Percentiles rank a stretch among this genome's conserved stretches.
These are phyloP conservation scores for Anadara kagoshimensis DNA, from an alignment of 1,140 invertebrate genomes.

Conservation along the genomic window DNA sequence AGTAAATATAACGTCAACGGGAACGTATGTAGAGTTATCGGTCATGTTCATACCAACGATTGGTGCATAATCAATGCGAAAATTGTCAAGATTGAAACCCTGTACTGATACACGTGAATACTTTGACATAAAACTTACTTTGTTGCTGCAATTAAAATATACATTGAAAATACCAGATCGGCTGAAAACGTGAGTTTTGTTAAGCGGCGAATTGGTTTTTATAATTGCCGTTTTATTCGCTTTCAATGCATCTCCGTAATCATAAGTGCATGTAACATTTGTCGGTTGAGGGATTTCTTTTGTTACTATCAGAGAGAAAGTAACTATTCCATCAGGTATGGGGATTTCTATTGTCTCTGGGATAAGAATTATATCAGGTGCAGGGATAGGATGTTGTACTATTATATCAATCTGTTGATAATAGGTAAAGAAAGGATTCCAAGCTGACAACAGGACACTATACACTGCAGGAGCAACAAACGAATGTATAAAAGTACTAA, in stretches of 20 bases:
- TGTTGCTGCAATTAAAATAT: too few species aligned
- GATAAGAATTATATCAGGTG: conserved; percentile 6
- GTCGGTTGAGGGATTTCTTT: background rate
- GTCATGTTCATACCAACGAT: background rate
- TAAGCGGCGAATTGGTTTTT: too few species aligned
- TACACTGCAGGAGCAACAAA: conserved; percentile 1
- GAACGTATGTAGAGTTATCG: background rate
- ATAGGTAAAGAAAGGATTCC: conserved; percentile 26
- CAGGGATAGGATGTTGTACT: background rate
- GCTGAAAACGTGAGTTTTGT: too few species aligned
- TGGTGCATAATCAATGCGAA: background rate
- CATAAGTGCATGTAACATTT: conserved; percentile 18
- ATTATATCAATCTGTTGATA: conserved; percentile 14
- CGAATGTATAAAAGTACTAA: conserved; percentile 1
- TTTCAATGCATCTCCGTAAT: conserved; percentile 9
- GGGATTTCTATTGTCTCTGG: conserved; percentile 18
- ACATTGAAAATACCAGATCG: too few species aligned
- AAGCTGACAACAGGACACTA: conserved; percentile 21
- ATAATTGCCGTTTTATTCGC: conserved; percentile 9
- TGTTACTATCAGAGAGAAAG: conserved; percentile 12
- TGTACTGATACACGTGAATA: too few species aligned
- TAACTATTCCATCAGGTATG: conserved; percentile 18
- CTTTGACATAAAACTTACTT: too few species aligned
- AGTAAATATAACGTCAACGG: background rate
- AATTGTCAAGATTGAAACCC: background rate